These are phyloP conservation scores for Cottoperca gobio DNA, from an alignment of 2,797 vertebrate genomes.

Conservation along the genomic window DNA sequence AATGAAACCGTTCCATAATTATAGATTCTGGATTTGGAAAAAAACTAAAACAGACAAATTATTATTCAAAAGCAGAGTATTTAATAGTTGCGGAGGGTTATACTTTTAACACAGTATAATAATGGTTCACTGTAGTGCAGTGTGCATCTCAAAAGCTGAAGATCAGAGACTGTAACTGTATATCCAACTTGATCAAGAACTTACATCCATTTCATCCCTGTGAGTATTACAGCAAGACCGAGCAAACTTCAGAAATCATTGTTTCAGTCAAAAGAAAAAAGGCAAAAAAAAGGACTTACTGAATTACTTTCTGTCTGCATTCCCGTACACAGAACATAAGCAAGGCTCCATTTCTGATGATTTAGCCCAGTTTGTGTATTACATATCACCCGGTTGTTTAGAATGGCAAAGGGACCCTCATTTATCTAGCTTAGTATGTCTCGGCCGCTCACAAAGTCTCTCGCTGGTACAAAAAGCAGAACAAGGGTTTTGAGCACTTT, in stretches of 20 bases:
- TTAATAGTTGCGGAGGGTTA: neutral
- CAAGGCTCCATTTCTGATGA: constrained; percentile 22
- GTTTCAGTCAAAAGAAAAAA: neutral
- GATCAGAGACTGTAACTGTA: neutral
- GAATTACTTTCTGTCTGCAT: constrained; percentile 6
- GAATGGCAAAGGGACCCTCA: constrained; percentile 24
- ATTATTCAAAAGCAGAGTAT: neutral
- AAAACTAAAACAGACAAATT: neutral
- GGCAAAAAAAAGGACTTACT: neutral
- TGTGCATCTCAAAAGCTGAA: neutral
- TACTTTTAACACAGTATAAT: neutral
- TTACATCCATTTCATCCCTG: constrained; percentile 1
- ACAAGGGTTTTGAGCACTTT: neutral
- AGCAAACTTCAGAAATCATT: constrained; percentile 7
- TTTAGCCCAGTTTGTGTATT: constrained; percentile 18
- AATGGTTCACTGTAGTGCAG: neutral
- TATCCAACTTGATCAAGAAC: neutral
- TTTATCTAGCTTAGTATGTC: constrained; percentile 40
- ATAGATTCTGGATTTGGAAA: no score
- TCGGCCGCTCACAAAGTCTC: neutral
- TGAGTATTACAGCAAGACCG: neutral
- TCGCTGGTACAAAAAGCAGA: constrained; percentile 18
- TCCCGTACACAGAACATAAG: constrained; percentile 22
- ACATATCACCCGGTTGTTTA: constrained; percentile 35
- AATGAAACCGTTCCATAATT: no score